phyloP scores from a whole-genome alignment of 2,888 invertebrate genomes.

The Pemphredon lugubris region DNA sequence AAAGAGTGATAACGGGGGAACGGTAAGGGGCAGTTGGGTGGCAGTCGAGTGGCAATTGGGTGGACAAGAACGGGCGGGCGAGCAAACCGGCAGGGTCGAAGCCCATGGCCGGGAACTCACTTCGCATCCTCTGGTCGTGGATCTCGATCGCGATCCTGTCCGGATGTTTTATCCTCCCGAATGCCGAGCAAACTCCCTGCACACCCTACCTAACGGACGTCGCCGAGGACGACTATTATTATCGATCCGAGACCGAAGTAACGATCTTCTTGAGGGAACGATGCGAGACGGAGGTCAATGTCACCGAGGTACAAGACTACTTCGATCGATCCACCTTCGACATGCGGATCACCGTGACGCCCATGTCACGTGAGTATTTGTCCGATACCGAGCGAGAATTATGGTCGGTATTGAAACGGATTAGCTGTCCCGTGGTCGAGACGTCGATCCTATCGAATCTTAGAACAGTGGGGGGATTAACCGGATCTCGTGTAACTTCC shows the following conservation, averaged over 20 bases:
- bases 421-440: no score
- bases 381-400: not conserved
- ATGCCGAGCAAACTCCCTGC: slow-evolving; percentile 59
- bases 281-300: slow-evolving; percentile 68
- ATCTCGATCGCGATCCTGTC: slow-evolving; percentile 73
- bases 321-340: slow-evolving; percentile 70
- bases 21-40: no score
- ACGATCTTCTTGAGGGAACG: slow-evolving; percentile 75
- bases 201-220: slow-evolving; percentile 51
- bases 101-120: slow-evolving; percentile 81
- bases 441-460: no score
- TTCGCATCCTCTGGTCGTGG: slow-evolving; percentile 77
- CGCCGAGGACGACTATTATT: slow-evolving; percentile 39
- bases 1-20: no score
- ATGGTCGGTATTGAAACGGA: not conserved
- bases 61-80: not conserved
- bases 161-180: slow-evolving; percentile 71
- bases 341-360: slow-evolving; percentile 68
- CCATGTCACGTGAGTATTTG: slow-evolving; percentile 73
- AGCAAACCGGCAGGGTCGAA: slow-evolving; percentile 31
- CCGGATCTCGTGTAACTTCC: not conserved
- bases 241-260: slow-evolving; percentile 61
- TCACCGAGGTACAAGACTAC: slow-evolving; percentile 72
- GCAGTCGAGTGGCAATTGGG: not conserved
- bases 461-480: no score